These are phyloP conservation scores for Forbesichthys papilliferus DNA, from an alignment of 2,113 vertebrate genomes.

Conservation along the genomic window DNA sequence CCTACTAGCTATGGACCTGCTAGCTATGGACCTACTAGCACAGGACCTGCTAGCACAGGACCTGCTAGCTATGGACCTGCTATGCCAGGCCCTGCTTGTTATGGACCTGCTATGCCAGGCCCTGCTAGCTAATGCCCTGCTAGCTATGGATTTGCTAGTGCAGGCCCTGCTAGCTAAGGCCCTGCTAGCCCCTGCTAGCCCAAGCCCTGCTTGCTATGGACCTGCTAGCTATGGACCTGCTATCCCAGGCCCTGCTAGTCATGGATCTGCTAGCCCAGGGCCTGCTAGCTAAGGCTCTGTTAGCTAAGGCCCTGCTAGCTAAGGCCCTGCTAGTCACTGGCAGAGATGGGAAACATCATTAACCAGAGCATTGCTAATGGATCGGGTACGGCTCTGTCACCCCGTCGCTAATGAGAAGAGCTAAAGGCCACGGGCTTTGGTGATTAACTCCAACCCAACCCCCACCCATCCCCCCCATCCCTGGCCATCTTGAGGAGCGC, in stretches of 20 bases:
- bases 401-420: conserved; percentile 85
- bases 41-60: background rate
- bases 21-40: conserved; percentile 54
- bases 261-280: too few species aligned
- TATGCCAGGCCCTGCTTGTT: conserved; percentile 26
- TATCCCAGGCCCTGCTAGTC: too few species aligned
- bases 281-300: conserved; percentile 27
- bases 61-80: conserved; percentile 27
- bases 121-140: conserved; percentile 20
- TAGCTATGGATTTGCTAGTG: conserved; percentile 37
- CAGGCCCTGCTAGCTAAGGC: conserved; percentile 3
- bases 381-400: conserved; percentile 79
- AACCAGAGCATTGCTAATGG: conserved; percentile 80
- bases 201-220: too few species aligned
- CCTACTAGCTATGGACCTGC: conserved; percentile 67
- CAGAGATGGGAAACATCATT: conserved; percentile 76
- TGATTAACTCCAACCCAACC: conserved; percentile 78
- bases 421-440: conserved; percentile 82
- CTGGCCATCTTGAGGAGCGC: conserved; percentile 1
- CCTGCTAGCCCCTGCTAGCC: too few species aligned
- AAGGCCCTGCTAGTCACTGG: conserved; percentile 8
- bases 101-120: conserved; percentile 49
- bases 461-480: conserved; percentile 33
- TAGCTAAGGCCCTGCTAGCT: conserved; percentile 56
- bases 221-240: too few species aligned